phyloP scores from a whole-genome alignment of 2,113 vertebrate species.

The Dicerorhinus sumatrensis region DNA sequence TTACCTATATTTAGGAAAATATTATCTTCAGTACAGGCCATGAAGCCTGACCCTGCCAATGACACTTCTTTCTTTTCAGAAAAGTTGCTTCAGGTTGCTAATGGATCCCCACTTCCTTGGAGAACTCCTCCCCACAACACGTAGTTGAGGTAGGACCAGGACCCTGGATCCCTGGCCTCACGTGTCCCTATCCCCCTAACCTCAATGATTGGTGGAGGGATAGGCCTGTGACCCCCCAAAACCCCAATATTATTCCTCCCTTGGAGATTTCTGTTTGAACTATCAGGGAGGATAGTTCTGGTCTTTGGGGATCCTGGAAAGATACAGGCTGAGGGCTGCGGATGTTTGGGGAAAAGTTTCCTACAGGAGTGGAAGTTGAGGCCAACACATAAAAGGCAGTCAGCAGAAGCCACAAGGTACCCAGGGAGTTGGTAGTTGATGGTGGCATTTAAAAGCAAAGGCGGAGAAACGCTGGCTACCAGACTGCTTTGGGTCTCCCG shows the following conservation, averaged over 20 bases:
- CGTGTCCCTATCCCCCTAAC: neutral
- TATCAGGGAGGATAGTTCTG: neutral
- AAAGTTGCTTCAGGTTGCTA: neutral
- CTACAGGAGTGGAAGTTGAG: neutral
- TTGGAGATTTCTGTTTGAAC: neutral
- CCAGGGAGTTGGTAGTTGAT: neutral
- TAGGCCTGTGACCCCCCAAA: neutral
- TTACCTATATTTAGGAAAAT: neutral
- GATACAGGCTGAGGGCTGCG: neutral
- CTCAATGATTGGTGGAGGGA: neutral
- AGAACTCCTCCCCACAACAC: neutral
- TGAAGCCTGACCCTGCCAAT: neutral
- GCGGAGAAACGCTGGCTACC: neutral
- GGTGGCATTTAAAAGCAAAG: neutral
- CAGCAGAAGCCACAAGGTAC: neutral
- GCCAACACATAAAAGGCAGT: neutral
- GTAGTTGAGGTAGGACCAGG: neutral
- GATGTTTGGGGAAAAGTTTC: neutral
- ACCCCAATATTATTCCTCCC: neutral
- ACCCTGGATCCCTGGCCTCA: neutral
- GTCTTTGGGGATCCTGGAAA: neutral
- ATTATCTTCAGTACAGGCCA: neutral
- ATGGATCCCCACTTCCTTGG: neutral
- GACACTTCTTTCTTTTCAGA: neutral
- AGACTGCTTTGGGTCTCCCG: neutral